Evolutionary conservation across 2,797 vertebrate species (phyloP).

Genomic region (Scolopax rusticola): DNA sequence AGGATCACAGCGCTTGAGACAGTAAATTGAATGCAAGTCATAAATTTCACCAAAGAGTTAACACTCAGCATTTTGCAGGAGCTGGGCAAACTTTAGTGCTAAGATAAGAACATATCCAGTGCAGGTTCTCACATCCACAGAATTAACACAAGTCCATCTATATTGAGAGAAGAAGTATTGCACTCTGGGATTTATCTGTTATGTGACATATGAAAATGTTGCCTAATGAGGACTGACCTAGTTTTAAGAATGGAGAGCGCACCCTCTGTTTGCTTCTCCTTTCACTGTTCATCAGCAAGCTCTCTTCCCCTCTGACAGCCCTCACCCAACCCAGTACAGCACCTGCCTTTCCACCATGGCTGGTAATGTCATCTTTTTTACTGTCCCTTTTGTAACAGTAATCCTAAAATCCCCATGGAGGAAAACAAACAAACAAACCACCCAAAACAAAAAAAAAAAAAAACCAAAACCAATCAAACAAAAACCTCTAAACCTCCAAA

Average conservation of each 20-base stretch:
- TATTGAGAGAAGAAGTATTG: not conserved
- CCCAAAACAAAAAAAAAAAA: not conserved
- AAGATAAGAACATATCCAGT: not conserved
- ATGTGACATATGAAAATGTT: not conserved
- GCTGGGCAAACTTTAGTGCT: not conserved
- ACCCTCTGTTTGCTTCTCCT: not conserved
- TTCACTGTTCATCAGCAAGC: not conserved
- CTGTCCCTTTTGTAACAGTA: not conserved
- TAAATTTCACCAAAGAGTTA: not conserved
- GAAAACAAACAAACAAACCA: not conserved
- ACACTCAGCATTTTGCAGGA: not conserved
- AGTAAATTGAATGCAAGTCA: not conserved
- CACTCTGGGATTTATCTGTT: not conserved
- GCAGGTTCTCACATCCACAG: not conserved
- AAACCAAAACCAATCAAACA: not conserved
- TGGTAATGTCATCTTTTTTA: not conserved
- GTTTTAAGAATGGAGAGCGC: not conserved
- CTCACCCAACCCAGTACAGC: not conserved
- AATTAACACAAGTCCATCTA: not conserved
- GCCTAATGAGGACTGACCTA: not conserved
- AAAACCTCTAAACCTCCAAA: not conserved
- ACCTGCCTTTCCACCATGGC: rapidly evolving
- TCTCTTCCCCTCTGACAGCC: not conserved
- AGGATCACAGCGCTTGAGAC: not conserved
- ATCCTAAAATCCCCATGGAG: not conserved